These are phyloP conservation scores for Doris montereyensis DNA, from an alignment of 2,888 invertebrate species.

Conservation along the genomic window DNA sequence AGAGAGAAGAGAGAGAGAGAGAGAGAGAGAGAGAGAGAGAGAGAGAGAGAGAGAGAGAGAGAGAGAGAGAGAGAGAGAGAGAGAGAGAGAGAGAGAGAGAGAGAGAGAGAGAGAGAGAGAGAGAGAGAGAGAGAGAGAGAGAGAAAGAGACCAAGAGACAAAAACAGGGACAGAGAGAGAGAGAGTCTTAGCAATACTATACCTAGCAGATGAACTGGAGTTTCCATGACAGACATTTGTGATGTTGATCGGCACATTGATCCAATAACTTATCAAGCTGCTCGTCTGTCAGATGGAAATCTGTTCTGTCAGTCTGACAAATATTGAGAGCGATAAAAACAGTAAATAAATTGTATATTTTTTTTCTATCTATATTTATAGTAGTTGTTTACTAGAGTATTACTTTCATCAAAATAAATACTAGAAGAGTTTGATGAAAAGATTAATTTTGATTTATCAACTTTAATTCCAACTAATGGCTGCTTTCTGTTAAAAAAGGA, in stretches of 20 bases:
- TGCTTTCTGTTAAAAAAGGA: too few relatives aligned
- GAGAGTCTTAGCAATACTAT: too few relatives aligned
- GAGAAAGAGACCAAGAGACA: background rate
- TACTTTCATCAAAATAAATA: too few relatives aligned
- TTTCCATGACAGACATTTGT: constrained; percentile 43
- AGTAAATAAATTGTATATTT: background rate
- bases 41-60: background rate
- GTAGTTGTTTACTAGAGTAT: too few relatives aligned
- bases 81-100: background rate
- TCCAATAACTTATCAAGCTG: constrained; percentile 66
- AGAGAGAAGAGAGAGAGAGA: background rate
- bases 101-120: background rate
- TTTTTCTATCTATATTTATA: too few relatives aligned
- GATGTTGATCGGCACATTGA: constrained; percentile 67
- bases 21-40: background rate
- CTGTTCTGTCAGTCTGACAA: constrained; percentile 58
- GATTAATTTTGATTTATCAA: too few relatives aligned
- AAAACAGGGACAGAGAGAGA: background rate
- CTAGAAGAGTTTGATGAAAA: too few relatives aligned
- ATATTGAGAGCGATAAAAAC: background rate
- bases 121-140: background rate
- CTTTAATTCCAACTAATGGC: too few relatives aligned
- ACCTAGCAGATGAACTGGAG: too few relatives aligned
- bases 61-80: background rate
- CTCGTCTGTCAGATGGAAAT: constrained; percentile 51